phyloP scores from a whole-genome alignment of 2,888 invertebrate species.

The Drosophila pegasa region DNA sequence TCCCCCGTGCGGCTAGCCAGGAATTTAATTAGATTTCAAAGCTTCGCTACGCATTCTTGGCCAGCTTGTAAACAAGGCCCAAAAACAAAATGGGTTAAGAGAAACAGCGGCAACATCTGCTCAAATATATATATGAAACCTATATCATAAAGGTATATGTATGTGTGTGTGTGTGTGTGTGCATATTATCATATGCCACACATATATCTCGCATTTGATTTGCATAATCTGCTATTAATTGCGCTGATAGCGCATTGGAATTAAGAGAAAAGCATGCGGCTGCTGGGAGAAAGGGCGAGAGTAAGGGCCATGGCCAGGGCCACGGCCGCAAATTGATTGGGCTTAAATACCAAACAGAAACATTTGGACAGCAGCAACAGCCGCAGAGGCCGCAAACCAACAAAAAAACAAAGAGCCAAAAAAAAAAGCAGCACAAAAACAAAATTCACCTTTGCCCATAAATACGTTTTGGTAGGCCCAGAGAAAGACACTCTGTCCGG shows the following conservation, averaged over 20 bases:
- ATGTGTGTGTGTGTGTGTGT: background rate
- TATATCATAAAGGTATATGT: constrained; percentile 1
- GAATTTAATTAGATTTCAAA: constrained; percentile 45
- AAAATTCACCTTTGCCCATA: constrained; percentile 26
- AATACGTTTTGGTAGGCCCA: constrained; percentile 36
- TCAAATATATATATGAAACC: background rate
- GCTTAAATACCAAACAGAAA: constrained; percentile 64
- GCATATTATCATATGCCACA: constrained; percentile 43
- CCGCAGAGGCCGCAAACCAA: constrained; percentile 13
- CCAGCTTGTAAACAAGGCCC: constrained; percentile 20
- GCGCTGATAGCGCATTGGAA: constrained; percentile 72
- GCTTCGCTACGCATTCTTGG: background rate
- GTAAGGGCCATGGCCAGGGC: constrained; percentile 16
- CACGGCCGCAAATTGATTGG: constrained; percentile 67
- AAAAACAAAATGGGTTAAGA: constrained; percentile 37
- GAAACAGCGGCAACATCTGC: constrained; percentile 10
- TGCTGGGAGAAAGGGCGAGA: constrained; percentile 19
- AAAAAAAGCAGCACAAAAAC: background rate
- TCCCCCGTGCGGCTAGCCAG: background rate
- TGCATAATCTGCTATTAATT: constrained; percentile 83
- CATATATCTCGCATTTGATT: constrained; percentile 65
- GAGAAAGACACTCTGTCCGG: constrained; percentile 25
- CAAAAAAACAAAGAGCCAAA: too few species aligned
- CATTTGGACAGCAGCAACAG: constrained; percentile 65
- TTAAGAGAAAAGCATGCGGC: constrained; percentile 29